Evolutionary conservation across 2,113 vertebrate genomes (phyloP).

Genomic region (Phainopepla nitens): DNA sequence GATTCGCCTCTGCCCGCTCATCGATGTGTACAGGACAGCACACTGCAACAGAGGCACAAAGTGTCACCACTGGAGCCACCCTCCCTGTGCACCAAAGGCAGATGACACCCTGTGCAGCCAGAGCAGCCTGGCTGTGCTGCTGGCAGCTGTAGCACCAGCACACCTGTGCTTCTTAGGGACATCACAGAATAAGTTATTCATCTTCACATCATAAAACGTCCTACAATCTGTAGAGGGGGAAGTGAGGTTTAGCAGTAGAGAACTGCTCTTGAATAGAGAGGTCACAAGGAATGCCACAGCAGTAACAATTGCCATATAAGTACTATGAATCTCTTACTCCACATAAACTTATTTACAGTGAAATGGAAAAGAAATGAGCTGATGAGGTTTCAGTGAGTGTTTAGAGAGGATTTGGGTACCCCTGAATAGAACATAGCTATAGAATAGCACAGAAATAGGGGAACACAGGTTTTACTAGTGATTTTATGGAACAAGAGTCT

Average conservation of each 20-base stretch:
- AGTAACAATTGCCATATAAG: neutral
- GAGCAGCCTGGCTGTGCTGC: neutral
- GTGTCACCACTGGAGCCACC: neutral
- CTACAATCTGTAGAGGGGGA: rapidly evolving
- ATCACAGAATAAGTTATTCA: neutral
- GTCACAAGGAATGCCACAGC: neutral
- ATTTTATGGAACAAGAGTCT: no score
- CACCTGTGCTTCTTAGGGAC: neutral
- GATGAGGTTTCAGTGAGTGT: neutral
- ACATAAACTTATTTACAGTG: neutral
- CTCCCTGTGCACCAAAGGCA: neutral
- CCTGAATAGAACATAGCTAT: neutral
- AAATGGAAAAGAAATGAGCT: neutral
- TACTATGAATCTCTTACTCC: neutral
- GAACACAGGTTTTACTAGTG: neutral
- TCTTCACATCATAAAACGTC: neutral
- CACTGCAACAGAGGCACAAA: slow-evolving; percentile 74
- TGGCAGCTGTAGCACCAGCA: neutral
- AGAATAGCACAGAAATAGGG: neutral
- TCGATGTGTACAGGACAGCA: slow-evolving; percentile 89
- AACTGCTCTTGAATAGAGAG: neutral
- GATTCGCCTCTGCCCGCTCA: slow-evolving; percentile 82
- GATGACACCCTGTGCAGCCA: neutral
- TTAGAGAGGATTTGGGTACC: neutral
- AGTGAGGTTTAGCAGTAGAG: neutral